Base-by-base conservation (phyloP, 2,113 vertebrate genomes). In the Nycticryphes semicollaris region DNA sequence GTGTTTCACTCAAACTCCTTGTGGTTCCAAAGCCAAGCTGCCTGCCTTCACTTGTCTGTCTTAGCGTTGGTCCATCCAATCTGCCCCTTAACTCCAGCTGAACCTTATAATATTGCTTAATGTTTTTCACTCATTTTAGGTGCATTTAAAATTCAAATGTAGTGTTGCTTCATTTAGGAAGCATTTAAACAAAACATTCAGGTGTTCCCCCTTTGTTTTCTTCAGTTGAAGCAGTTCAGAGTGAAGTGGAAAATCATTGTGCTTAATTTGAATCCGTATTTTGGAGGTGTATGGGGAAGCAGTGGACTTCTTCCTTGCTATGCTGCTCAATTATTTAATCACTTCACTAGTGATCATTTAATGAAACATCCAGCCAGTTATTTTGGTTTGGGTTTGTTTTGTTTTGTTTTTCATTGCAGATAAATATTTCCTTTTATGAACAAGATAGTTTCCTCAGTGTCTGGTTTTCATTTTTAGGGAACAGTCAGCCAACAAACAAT, bases 401-500 rank as follows among this genome's bases (percentile, higher is more conserved):
- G 53, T 30, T 54, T 28, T 12, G 28, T 74, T 72, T 78, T 88
- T 67, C 5, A 21, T 66, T 84, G 41, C 22, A 67, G 76, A 87
- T 84, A 86, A 73, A 59, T 95, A 69, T 79, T 94, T 88, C 77
- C 83, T 92, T 93, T 95, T 89, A 82, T 82, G 91, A 95, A 73
- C 68, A 87, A 76, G 79, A 66, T 17, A 17, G 41, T 79, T 96
- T 96, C 75, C 86, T 93, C 39, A 39, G 54, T 54, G 81, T 69
- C 94, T 95, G 88, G n/a, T 94, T 96, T 91, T 94, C 84, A 91
- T 95, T 97, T 84, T 87, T 82, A 80, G 33, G 43, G 39, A 76
- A 33, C 14, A 85, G 79, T 76, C 67, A 92, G 84, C 89, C 87
- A 93, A 25, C 70, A 81, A 80, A 68, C 80, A 90, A 7, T 66